phyloP scores from a whole-genome alignment of 1,140 invertebrate genomes.

The Vanessa atalanta region DNA sequence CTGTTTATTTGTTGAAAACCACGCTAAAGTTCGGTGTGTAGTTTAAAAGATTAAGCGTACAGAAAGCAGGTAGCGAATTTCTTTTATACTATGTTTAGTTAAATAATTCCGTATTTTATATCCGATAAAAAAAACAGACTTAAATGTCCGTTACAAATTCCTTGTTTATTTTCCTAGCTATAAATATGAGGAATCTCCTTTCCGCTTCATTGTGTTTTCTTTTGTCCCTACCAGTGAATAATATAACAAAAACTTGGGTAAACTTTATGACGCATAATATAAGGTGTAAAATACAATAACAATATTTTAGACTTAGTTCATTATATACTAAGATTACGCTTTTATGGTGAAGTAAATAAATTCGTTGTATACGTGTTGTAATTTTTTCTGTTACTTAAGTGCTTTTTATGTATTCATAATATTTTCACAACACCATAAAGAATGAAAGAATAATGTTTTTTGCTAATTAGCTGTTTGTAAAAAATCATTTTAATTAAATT shows the following conservation, averaged over 20 bases:
- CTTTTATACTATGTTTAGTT: no score
- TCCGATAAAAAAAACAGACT: neutral
- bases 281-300: neutral
- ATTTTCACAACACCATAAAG: no score
- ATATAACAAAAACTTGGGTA: neutral
- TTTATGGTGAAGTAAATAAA: neutral
- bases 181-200: neutral
- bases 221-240: neutral
- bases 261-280: neutral
- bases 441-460: no score
- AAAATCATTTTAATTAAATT: no score
- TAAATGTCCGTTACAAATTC: neutral
- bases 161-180: neutral
- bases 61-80: no score
- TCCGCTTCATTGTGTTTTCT: slow-evolving; percentile 1
- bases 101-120: neutral
- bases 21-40: no score
- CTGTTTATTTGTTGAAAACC: no score
- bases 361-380: neutral
- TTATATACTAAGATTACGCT: neutral
- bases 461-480: no score
- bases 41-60: no score
- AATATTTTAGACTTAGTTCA: neutral
- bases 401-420: neutral
- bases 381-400: neutral